A percentile compares a stretch with the other conserved stretches of the same genome.
Evolutionary conservation across 2,797 vertebrate species (phyloP).

Genomic region (Xyrichtys novacula): DNA sequence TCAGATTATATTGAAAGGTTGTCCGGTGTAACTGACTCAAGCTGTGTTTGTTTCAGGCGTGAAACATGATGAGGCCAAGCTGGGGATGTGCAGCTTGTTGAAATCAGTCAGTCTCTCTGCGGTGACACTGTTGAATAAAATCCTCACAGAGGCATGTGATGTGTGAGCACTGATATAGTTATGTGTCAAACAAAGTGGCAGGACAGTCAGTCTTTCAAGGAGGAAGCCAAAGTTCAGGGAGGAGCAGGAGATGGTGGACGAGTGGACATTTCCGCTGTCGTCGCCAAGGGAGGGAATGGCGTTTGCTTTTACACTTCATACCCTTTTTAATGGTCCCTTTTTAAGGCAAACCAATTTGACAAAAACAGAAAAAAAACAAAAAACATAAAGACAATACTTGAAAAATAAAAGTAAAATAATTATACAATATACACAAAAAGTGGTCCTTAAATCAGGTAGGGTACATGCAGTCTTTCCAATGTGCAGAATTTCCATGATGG

Average conservation of each 20-base stretch:
- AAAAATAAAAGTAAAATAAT: constrained; percentile 78
- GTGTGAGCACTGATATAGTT: constrained; percentile 38
- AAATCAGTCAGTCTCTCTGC: constrained; percentile 55
- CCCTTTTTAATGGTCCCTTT: constrained; percentile 89
- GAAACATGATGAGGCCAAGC: constrained; percentile 48
- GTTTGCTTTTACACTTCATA: constrained; percentile 77
- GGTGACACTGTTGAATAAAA: constrained; percentile 47
- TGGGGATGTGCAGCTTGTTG: constrained; percentile 48
- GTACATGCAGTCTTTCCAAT: constrained; percentile 83
- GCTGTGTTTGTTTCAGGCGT: constrained; percentile 45
- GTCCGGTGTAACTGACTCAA: constrained; percentile 31
- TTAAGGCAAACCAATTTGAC: constrained; percentile 86
- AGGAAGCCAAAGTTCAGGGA: constrained; percentile 23
- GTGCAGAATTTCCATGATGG: constrained; percentile 71
- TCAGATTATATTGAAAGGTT: constrained; percentile 32
- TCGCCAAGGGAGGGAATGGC: constrained; percentile 65
- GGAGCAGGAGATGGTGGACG: constrained; percentile 13
- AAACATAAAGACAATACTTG: constrained; percentile 63
- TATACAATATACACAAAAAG: constrained; percentile 85
- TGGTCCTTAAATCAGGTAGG: constrained; percentile 81
- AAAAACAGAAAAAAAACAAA: constrained; percentile 70
- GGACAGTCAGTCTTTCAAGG: constrained; percentile 37
- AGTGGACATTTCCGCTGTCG: constrained; percentile 72
- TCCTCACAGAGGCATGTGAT: constrained; percentile 46
- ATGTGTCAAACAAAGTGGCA: constrained; percentile 42